These are phyloP conservation scores for Arothron firmamentum DNA, from an alignment of 2,113 vertebrate genomes.

Conservation along the genomic window DNA sequence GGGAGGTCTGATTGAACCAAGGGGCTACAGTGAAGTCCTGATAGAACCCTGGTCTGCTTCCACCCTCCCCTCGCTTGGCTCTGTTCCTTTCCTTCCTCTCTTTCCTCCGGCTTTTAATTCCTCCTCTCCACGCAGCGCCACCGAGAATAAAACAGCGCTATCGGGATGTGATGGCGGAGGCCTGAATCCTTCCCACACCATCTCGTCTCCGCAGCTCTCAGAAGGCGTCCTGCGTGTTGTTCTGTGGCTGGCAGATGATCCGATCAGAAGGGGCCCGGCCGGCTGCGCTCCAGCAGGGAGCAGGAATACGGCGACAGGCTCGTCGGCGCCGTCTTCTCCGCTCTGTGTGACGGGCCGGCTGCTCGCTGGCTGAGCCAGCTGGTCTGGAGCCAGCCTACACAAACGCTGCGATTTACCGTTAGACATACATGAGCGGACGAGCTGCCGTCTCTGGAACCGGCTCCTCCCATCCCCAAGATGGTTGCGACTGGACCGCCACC, in stretches of 20 bases:
- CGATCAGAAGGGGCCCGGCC: conserved; percentile 52
- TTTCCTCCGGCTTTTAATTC: too few relatives aligned
- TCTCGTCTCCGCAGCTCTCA: conserved; percentile 66
- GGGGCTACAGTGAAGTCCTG: conserved; percentile 12
- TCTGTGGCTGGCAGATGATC: conserved; percentile 69
- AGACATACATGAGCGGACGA: background rate
- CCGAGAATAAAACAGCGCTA: conserved; percentile 56
- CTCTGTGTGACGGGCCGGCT: conserved; percentile 39
- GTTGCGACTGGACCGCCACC: background rate
- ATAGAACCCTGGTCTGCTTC: background rate
- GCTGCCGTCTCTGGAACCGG: background rate
- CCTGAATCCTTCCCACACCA: conserved; percentile 71
- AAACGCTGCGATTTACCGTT: conserved; percentile 4
- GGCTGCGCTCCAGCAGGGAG: conserved; percentile 45
- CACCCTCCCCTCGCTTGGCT: too few relatives aligned
- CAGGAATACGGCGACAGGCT: conserved; percentile 54
- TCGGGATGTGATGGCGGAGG: conserved; percentile 64
- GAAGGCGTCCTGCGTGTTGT: conserved; percentile 65
- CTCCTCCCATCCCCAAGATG: background rate
- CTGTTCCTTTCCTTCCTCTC: conserved; percentile 1
- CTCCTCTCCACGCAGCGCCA: conserved; percentile 30
- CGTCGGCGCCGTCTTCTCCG: conserved; percentile 39
- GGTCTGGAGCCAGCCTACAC: conserved; percentile 17
- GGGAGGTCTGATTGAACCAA: conserved; percentile 14
- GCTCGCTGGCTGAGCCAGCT: conserved; percentile 27